Evolutionary conservation across 1,140 invertebrate genomes (phyloP).

Genomic region (Drosophila lowei): DNA sequence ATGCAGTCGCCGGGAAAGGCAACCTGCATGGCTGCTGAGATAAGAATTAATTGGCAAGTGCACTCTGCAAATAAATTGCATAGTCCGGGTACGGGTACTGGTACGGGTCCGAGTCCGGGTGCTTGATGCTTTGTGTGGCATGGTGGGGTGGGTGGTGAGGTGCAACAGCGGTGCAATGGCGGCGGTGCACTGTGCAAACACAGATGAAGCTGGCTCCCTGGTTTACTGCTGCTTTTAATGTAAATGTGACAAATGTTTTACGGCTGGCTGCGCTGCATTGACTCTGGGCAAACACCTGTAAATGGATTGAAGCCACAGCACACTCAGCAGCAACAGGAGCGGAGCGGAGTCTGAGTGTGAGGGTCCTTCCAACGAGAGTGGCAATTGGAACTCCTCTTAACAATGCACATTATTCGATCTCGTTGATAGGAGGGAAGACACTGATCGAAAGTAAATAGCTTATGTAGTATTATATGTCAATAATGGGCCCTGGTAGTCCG

Average conservation of each 20-base stretch:
- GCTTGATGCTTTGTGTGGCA: too few species aligned
- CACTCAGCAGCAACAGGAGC: slow-evolving; percentile 34
- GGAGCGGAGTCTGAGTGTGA: not conserved
- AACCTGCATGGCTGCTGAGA: slow-evolving; percentile 73
- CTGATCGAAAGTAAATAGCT: not conserved
- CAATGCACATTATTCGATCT: not conserved
- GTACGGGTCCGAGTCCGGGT: not conserved
- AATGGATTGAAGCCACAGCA: slow-evolving; percentile 69
- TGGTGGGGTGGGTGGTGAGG: not conserved
- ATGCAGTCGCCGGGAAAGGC: slow-evolving; percentile 67
- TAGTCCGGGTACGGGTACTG: slow-evolving; percentile 7
- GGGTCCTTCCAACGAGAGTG: too few species aligned
- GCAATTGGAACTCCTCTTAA: not conserved
- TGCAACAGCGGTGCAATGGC: not conserved
- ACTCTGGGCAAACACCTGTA: slow-evolving; percentile 78
- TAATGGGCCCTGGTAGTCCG: slow-evolving; percentile 1
- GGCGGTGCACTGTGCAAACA: slow-evolving; percentile 20
- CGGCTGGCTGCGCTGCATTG: slow-evolving; percentile 72
- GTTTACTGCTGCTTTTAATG: slow-evolving; percentile 68
- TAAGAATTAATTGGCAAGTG: slow-evolving; percentile 81
- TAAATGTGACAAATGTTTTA: slow-evolving; percentile 82
- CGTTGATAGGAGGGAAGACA: not conserved
- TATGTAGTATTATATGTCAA: not conserved
- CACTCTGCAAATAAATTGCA: slow-evolving; percentile 78
- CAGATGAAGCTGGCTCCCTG: slow-evolving; percentile 35